These are phyloP conservation scores for Pseudoatta argentina DNA, from an alignment of 1,140 invertebrate species.

Conservation along the genomic window DNA sequence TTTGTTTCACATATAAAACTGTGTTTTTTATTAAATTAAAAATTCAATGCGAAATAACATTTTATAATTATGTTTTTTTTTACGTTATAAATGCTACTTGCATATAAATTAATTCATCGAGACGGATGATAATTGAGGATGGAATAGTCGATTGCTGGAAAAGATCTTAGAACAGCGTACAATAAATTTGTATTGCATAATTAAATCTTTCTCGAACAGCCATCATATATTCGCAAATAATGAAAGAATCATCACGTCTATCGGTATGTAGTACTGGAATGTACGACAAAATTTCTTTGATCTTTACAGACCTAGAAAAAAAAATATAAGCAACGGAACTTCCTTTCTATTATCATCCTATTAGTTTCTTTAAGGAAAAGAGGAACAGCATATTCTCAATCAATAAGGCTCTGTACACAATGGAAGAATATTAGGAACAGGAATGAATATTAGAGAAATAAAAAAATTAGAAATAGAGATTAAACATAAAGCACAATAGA, in stretches of 20 bases:
- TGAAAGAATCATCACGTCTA: constrained; percentile 6
- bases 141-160: neutral
- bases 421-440: too few relatives aligned
- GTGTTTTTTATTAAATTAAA: constrained; percentile 22
- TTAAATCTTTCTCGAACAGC: constrained; percentile 1
- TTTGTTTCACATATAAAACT: neutral
- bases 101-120: constrained; percentile 29
- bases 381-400: too few relatives aligned
- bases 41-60: constrained; percentile 1
- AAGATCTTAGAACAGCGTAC: neutral
- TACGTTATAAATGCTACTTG: constrained; percentile 5
- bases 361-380: too few relatives aligned
- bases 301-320: too few relatives aligned
- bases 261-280: too few relatives aligned
- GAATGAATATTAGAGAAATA: too few relatives aligned
- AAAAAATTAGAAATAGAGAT: too few relatives aligned
- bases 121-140: neutral
- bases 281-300: too few relatives aligned
- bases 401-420: too few relatives aligned
- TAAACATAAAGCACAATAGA: too few relatives aligned
- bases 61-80: neutral
- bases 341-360: too few relatives aligned
- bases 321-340: too few relatives aligned
- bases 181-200: constrained; percentile 19
- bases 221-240: neutral